These are phyloP conservation scores for Echinometra lucunter DNA, from an alignment of 53 echinoderm and acorn worm species.

Conservation along the genomic window DNA sequence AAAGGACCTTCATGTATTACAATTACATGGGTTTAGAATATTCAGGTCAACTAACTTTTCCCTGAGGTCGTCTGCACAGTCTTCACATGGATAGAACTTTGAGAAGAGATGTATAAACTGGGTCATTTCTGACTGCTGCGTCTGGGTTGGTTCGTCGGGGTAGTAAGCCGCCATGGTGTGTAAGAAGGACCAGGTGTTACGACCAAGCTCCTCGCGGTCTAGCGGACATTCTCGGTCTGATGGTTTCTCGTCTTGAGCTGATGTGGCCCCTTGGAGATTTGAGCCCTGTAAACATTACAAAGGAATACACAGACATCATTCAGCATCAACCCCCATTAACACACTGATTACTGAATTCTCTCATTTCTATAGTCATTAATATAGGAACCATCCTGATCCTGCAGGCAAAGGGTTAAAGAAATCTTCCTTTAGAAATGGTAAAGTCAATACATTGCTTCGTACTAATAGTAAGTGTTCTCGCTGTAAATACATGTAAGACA, in stretches of 20 bases:
- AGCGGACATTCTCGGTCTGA: slow-evolving; percentile 88
- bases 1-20: background rate
- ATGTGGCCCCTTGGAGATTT: background rate
- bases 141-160: slow-evolving; percentile 85
- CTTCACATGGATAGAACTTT: slow-evolving; percentile 97
- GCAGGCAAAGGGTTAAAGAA: too few species aligned
- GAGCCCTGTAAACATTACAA: background rate
- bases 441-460: too few species aligned
- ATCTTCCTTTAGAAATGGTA: too few species aligned
- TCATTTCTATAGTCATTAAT: too few species aligned
- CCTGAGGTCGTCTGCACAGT: slow-evolving; percentile 92
- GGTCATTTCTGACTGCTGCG: slow-evolving; percentile 91
- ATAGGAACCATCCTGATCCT: too few species aligned
- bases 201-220: slow-evolving; percentile 95
- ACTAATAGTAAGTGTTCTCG: too few species aligned
- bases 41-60: slow-evolving; percentile 77
- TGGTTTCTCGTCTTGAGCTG: background rate
- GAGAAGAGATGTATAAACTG: slow-evolving; percentile 98
- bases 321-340: too few species aligned
- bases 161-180: slow-evolving; percentile 99
- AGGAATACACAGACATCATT: background rate
- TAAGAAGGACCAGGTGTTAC: slow-evolving; percentile 98
- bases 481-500: too few species aligned
- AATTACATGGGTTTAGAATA: background rate
- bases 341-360: too few species aligned